These are phyloP conservation scores for Phrynosoma blainvillii DNA, from an alignment of 2,113 vertebrate genomes.

Conservation along the genomic window DNA sequence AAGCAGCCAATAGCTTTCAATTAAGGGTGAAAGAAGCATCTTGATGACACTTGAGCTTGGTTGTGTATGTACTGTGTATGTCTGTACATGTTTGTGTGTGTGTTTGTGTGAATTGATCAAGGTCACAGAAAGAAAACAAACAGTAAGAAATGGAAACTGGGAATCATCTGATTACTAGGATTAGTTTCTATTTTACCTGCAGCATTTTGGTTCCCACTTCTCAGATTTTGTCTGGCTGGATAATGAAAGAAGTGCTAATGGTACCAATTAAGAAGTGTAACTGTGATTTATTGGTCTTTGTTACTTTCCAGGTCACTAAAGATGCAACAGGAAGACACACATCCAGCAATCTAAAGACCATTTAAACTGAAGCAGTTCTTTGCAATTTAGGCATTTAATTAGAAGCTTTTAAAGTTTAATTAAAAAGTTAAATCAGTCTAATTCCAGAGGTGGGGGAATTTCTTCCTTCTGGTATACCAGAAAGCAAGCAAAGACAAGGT, in stretches of 20 bases:
- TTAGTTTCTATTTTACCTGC: slow-evolving; percentile 60
- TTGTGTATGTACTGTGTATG: background rate
- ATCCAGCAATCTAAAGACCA: slow-evolving; percentile 69
- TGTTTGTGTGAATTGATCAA: background rate
- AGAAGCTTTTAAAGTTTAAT: slow-evolving; percentile 81
- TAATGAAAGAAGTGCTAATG: slow-evolving; percentile 72
- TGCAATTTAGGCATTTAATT: slow-evolving; percentile 80
- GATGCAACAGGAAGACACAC: slow-evolving; percentile 66
- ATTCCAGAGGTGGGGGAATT: slow-evolving; percentile 57
- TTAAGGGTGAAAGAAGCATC: background rate
- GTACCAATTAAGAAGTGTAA: slow-evolving; percentile 66
- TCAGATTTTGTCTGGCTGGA: slow-evolving; percentile 52
- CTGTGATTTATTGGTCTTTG: slow-evolving; percentile 65
- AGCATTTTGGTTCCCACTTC: slow-evolving; percentile 39
- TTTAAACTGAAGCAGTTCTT: slow-evolving; percentile 73
- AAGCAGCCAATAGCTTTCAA: background rate
- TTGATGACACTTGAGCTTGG: background rate
- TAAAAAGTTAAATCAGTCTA: slow-evolving; percentile 81
- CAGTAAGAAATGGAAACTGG: slow-evolving; percentile 21
- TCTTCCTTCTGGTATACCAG: slow-evolving; percentile 66
- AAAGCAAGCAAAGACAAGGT: slow-evolving; percentile 63
- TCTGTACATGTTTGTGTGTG: background rate
- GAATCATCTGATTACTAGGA: slow-evolving; percentile 35
- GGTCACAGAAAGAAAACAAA: background rate
- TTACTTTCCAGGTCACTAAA: slow-evolving; percentile 69